Percentiles rank a stretch among this genome's conserved stretches.
These are phyloP conservation scores for Labrus mixtus DNA, from an alignment of 2,113 vertebrate genomes.

Conservation along the genomic window DNA sequence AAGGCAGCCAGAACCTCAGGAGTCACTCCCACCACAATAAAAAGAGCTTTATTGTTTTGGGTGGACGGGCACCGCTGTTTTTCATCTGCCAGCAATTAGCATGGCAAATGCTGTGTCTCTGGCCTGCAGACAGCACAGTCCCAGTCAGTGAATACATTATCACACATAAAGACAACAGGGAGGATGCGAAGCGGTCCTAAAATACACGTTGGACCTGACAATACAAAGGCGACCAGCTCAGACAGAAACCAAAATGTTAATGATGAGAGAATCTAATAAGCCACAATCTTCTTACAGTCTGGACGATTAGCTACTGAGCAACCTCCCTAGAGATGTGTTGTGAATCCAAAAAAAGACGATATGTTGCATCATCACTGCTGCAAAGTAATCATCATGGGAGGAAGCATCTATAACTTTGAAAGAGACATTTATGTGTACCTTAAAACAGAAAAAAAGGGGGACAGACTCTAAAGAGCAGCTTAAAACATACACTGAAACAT, in stretches of 20 bases:
- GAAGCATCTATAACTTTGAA: background rate
- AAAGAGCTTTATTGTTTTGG: conserved; percentile 1
- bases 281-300: conserved; percentile 21
- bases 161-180: conserved; percentile 4
- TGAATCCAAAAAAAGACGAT: conserved; percentile 8
- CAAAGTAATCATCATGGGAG: conserved; percentile 1
- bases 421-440: no score
- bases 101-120: conserved; percentile 29
- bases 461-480: no score
- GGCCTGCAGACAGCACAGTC: conserved; percentile 25
- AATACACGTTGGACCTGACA: conserved; percentile 25
- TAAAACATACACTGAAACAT: no score
- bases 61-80: conserved; percentile 34
- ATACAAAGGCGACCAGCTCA: conserved; percentile 21
- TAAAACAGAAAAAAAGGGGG: no score
- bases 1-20: conserved; percentile 24
- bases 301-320: conserved; percentile 16
- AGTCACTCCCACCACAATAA: conserved; percentile 18
- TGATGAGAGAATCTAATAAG: conserved; percentile 23
- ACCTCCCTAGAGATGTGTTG: background rate
- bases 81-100: conserved; percentile 64
- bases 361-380: background rate
- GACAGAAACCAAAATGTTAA: conserved; percentile 30
- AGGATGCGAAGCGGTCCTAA: conserved; percentile 29
- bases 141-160: conserved; percentile 43